Evolutionary conservation across 2,797 vertebrate genomes (phyloP), one percentile per base, ranked within the genome.

Genomic region (Notolepis coatsorum): DNA sequence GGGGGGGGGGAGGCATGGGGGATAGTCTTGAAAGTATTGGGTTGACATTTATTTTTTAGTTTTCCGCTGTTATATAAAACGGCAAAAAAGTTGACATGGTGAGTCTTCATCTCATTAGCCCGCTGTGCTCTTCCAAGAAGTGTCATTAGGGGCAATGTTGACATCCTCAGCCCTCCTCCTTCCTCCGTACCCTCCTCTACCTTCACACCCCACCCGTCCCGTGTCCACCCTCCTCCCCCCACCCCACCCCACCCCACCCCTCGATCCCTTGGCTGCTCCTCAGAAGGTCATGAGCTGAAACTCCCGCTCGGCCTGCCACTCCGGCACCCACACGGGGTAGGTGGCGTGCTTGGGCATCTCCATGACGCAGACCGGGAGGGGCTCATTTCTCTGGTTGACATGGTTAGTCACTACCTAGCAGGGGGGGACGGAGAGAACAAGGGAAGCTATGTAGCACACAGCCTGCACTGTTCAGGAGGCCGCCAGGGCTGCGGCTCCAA

Each of bases 261-360:
- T 59, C 38, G 54, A 59, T 51, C 45, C 56, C 38, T 33, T 35
- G 18, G 86, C 73, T 6, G 90, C 81, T 93, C 91, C 89, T 94
- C 92, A 94, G 93, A 94, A 94, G 91, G 93, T 94, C 93, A 94
- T 93, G 89, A 93, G 93, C 87, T 94, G 93, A 92, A 94, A 94
- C 86, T 93, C 92, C 89, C 91, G 90, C 85, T 93, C 93, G 79
- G 90, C 91, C 81, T 92, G 92, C 93, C 93, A 94, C 76, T 94
- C 93, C 55, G 93, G 91, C 88, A 94, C 91, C 93, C 93, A 94
- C 85, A 94, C 93, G n/a, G 93, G 93, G 86, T 93, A 94, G 86
- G 93, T 94, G 89, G 93, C 93, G 79, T 94, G 93, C 91, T 93
- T 94, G 90, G 91, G 92, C 60, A 91, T 89, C 90, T 94, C 93